These are phyloP conservation scores for Acholoe squamosa DNA, from an alignment of 2,888 invertebrate species.

Conservation along the genomic window DNA sequence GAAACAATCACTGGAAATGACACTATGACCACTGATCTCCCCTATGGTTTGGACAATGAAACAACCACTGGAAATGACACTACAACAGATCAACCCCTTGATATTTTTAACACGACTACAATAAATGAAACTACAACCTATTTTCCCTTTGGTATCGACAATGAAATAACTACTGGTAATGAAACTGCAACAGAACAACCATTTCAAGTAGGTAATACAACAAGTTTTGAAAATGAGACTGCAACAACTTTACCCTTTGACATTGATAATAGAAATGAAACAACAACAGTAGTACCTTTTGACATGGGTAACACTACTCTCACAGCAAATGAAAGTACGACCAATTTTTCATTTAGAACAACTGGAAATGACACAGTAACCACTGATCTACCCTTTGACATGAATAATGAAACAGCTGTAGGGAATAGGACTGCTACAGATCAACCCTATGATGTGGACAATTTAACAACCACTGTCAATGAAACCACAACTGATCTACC, in stretches of 20 bases:
- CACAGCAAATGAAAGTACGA: not conserved
- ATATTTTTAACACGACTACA: not conserved
- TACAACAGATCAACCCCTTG: not conserved
- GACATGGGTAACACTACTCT: not conserved
- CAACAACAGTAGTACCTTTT: too few relatives aligned
- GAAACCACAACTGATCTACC: not conserved
- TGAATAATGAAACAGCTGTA: not conserved
- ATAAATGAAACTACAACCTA: not conserved
- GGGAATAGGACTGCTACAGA: not conserved
- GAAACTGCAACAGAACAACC: not conserved
- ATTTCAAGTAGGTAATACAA: too few relatives aligned
- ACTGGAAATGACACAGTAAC: not conserved
- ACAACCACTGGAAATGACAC: constrained; percentile 22
- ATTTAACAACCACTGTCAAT: not conserved
- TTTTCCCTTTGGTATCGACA: not conserved
- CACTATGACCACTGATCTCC: not conserved
- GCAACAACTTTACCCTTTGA: not conserved
- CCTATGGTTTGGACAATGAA: not conserved
- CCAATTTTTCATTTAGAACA: not conserved
- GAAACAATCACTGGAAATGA: not conserved
- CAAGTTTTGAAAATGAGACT: not conserved
- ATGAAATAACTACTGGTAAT: not conserved
- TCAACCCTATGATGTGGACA: not conserved
- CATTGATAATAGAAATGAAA: too few relatives aligned
- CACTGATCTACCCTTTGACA: not conserved